Conservation (phyloP, 2,113 vertebrate species). For the Tyrannus savana region DNA sequence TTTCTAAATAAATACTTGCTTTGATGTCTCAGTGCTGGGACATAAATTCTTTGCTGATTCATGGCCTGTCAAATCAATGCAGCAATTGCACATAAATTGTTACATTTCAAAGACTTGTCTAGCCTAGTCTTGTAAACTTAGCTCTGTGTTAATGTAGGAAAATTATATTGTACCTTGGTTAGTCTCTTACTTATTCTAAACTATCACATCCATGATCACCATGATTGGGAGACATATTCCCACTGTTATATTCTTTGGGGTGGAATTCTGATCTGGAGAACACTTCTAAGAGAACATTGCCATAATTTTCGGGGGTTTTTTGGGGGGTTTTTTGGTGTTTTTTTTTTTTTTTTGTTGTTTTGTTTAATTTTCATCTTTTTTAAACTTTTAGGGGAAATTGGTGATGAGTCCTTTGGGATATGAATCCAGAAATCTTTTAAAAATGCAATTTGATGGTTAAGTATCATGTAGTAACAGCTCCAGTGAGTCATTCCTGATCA, state of each 20-base stretch:
- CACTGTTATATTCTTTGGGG: accelerated
- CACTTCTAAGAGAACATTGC: background rate
- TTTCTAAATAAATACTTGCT: background rate
- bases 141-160: background rate
- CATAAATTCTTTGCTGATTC: slow-evolving; percentile 43
- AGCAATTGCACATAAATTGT: background rate
- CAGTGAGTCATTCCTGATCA: accelerated
- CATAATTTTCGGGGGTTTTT: background rate
- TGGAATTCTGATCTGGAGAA: background rate
- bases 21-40: slow-evolving; percentile 13
- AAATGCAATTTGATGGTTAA: background rate
- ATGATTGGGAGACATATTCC: background rate
- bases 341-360: background rate
- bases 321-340: too few relatives aligned
- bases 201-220: background rate
- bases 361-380: background rate
- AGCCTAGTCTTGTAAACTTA: background rate
- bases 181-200: background rate
- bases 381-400: background rate
- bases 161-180: background rate
- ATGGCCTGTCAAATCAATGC: slow-evolving; percentile 13
- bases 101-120: slow-evolving; percentile 29
- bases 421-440: background rate
- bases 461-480: background rate
- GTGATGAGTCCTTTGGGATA: background rate